phyloP scores from a whole-genome alignment of 2,797 vertebrate species.

The Dipus sagitta region DNA sequence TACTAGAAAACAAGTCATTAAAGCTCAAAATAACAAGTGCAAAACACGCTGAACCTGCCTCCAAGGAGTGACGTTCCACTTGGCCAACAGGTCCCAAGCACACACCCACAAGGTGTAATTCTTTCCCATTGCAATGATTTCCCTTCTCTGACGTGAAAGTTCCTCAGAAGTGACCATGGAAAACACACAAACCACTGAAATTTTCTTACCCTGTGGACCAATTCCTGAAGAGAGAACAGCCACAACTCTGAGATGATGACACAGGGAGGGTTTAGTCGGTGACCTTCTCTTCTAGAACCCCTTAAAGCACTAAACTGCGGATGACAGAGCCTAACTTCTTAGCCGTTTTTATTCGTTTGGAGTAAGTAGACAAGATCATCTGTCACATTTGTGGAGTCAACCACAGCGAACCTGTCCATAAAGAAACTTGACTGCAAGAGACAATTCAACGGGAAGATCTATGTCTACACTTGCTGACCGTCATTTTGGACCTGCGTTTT shows the following conservation, averaged over 20 bases:
- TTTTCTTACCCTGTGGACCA: conserved; percentile 48
- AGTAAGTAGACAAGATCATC: conserved; percentile 1
- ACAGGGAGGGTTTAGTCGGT: conserved; percentile 48
- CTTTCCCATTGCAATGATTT: conserved; percentile 9
- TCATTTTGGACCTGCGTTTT: conserved; percentile 26
- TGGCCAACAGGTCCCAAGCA: conserved; percentile 42
- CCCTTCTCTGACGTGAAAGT: conserved; percentile 37
- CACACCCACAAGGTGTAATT: conserved; percentile 57
- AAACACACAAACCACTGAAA: conserved; percentile 28
- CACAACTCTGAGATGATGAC: conserved; percentile 57
- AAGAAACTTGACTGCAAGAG: conserved; percentile 9
- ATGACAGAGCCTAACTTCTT: conserved; percentile 31
- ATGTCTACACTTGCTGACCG: not conserved
- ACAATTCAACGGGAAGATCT: conserved; percentile 1
- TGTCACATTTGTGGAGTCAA: not conserved
- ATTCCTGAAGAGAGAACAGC: conserved; percentile 45
- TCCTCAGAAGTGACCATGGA: conserved; percentile 48
- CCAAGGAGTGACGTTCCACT: not conserved
- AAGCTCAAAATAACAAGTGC: conserved; percentile 78
- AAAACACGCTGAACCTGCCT: conserved; percentile 71
- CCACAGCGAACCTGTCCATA: not conserved
- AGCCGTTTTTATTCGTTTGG: conserved; percentile 66
- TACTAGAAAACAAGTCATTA: conserved; percentile 72
- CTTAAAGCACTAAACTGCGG: conserved; percentile 13
- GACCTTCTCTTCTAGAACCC: conserved; percentile 31